Evolutionary conservation across 2,888 invertebrate species (phyloP), one percentile per base, ranked within the genome.

Genomic region (Synanthedon andrenaeformis): DNA sequence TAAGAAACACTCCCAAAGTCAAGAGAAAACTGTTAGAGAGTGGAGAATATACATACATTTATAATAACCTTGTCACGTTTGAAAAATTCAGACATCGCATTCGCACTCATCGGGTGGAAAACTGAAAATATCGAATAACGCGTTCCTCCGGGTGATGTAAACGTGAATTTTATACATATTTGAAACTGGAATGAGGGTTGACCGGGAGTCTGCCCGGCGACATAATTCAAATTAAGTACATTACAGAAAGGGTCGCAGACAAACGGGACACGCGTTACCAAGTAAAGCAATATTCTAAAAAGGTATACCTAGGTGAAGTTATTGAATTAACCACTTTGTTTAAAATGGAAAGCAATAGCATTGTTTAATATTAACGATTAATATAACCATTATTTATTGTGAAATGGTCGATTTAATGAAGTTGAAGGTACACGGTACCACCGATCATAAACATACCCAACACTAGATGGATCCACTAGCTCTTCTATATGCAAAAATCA

Each of bases 191-290:
- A 45, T 45, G 14, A 67, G 66, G 60, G 53, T 63, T 58, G 61
- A 63, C 63, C 59, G 63, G 71, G 66, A 67, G 76, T 72, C 76
- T 72, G 74, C 64, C 70, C 74, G n/a, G n/a, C 67, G 66, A 65
- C 76, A 80, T 85, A 80, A 85, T 82, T 85, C 83, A 83, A 83
- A 84, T 84, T 83, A 84, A 79, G 78, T 77, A 70, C 76, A 71
- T 76, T 80, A 78, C 79, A 77, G 76, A 70, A 23, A 64, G 78
- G 81, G 77, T 69, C 62, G 62, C 56, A 12, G 49, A 19, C 49
- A 17, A 49, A 49, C 49, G 49, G 12, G 49, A 19, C 12, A 13
- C 13, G 19, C 2, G 23, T 49, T 49, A 49, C 49, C 12, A 49
- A 49, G 45, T 35, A 35, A 35, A 13, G 45, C 45, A 45, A 45